Base-by-base conservation (phyloP, 2,113 vertebrate genomes). In the Panthera tigris region DNA sequence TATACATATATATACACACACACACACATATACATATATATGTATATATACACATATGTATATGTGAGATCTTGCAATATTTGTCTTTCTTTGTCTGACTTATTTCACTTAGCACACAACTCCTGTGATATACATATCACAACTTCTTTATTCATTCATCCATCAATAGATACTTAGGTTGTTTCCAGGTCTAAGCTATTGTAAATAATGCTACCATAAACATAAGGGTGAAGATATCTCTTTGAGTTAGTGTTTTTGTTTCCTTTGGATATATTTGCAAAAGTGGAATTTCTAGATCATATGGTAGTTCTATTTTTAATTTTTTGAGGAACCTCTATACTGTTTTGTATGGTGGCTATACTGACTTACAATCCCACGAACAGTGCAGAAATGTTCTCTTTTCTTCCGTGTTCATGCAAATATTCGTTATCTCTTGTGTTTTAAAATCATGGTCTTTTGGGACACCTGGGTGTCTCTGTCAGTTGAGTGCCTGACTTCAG, bases 1-100 rank as follows among this genome's bases (percentile, higher is more conserved):
- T 45, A 45, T 45, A 45, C 1, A 45, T 0, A 45, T 0, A 45
- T 1, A 45, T 1, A 45, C 7, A 45, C 45, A 45, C 45, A 45
- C 45, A 45, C 45, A 45, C 45, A 45, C 1, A 45, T 1, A 45
- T 45, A 45, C 45, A 45, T 45, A 45, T 45, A 45, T 45, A 45
- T 45, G 45, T 45, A 45, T 45, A 45, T 45, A 45, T 9, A 45
- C 45, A 45, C 45, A 9, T 45, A 45, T 45, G 45, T 45, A 45
- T 29, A 48, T 48, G 41, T 16, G 27, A 76, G 14, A 48, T 45
- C 27, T 76, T 76, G 14, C 0, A 27, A 15, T 76, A 41, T 48
- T 76, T 76, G 27, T 48, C 57, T 61, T 76, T 76, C 39, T 76
- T 76, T 76, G 73, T 76, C 73, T 48, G 73, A 48, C 41, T 76